phyloP scores from a whole-genome alignment of 2,113 vertebrate genomes.

The Alouatta palliata region DNA sequence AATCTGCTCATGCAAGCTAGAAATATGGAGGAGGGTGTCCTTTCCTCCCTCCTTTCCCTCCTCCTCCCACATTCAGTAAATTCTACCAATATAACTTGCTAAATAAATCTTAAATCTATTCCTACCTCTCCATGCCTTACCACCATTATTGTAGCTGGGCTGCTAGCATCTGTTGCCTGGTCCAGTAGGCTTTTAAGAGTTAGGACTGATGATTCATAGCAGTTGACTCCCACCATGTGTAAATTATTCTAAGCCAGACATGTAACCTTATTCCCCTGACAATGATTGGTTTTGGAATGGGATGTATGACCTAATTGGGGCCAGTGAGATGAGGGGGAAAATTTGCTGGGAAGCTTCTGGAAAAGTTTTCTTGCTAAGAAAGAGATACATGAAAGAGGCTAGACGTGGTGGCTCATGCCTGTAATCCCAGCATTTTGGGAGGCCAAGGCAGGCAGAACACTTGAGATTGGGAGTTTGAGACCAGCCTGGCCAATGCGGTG shows the following conservation, averaged over 20 bases:
- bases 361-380: constrained; percentile 11
- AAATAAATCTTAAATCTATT: not conserved
- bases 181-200: not conserved
- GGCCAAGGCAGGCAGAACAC: too few relatives aligned
- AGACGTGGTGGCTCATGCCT: too few relatives aligned
- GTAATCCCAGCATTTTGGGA: too few relatives aligned
- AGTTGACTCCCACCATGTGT: not conserved
- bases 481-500: too few relatives aligned
- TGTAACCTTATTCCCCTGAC: not conserved
- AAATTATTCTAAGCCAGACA: not conserved
- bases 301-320: not conserved
- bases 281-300: not conserved
- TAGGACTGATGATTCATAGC: not conserved
- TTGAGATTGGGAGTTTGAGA: too few relatives aligned
- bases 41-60: not conserved
- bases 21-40: not conserved
- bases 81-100: not conserved
- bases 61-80: not conserved
- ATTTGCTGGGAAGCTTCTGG: constrained; percentile 2
- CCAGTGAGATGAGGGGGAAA: not conserved
- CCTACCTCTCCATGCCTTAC: not conserved
- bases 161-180: constrained; percentile 10
- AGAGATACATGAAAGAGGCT: not conserved
- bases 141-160: not conserved
- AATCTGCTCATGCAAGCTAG: not conserved